These are phyloP conservation scores for Trematomus loennbergii DNA, from an alignment of 2,113 vertebrate genomes.

Conservation along the genomic window DNA sequence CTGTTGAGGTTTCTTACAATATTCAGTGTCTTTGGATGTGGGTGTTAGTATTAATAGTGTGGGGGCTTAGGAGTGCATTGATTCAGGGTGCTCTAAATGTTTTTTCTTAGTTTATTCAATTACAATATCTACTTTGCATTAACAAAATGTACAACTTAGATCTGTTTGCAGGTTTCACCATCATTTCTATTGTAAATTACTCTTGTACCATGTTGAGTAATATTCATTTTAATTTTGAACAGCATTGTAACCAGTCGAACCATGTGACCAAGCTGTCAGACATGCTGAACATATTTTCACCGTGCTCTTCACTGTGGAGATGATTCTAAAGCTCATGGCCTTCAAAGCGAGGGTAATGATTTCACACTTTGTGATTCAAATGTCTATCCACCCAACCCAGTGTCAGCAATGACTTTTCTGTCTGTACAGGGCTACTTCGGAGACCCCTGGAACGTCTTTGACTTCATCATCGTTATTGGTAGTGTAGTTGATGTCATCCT, in stretches of 20 bases:
- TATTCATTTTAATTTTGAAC: conserved; percentile 5
- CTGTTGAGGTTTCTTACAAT: neutral
- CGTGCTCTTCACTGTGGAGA: conserved; percentile 95
- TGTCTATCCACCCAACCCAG: neutral
- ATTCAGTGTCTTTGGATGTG: neutral
- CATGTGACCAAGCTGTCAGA: conserved; percentile 94
- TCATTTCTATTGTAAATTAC: no score
- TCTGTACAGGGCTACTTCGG: conserved; percentile 94
- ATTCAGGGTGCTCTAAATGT: no score
- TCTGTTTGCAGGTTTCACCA: no score
- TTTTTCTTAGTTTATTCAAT: no score
- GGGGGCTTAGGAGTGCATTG: no score
- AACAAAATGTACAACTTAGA: no score
- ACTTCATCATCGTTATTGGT: conserved; percentile 96
- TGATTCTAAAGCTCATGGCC: conserved; percentile 96
- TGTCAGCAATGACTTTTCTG: neutral
- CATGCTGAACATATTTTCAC: conserved; percentile 96
- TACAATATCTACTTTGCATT: no score
- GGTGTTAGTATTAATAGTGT: neutral
- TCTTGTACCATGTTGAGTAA: neutral
- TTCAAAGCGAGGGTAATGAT: conserved; percentile 92
- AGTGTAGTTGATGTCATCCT: conserved; percentile 98
- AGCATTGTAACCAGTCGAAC: conserved; percentile 96
- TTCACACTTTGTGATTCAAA: neutral
- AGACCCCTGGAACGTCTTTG: conserved; percentile 99